A percentile compares a stretch with the other conserved stretches of the same genome.
These are phyloP conservation scores for Caenorhabditis drosophilae DNA, from an alignment of 2,888 invertebrate species.

Conservation along the genomic window DNA sequence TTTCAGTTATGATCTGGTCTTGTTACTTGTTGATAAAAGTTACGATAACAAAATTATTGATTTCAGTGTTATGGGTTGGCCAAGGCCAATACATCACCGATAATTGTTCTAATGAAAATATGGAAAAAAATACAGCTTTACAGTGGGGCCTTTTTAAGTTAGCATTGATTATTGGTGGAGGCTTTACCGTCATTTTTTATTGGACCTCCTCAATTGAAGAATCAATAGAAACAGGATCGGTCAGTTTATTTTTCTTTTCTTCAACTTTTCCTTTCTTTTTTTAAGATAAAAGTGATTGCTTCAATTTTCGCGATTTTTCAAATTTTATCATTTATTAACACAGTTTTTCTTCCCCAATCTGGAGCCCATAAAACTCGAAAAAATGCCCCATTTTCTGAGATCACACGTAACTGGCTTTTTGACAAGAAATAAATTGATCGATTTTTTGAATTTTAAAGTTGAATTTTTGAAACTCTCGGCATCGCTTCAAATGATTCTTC, in stretches of 20 bases:
- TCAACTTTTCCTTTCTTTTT: too few species aligned
- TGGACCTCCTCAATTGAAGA: slow-evolving; percentile 1
- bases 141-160: slow-evolving; percentile 28
- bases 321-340: slow-evolving; percentile 7
- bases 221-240: not conserved
- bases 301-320: slow-evolving; percentile 3
- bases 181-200: slow-evolving; percentile 11
- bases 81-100: slow-evolving; percentile 28
- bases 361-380: too few species aligned
- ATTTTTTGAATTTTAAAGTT: too few species aligned
- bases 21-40: too few species aligned
- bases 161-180: slow-evolving; percentile 16
- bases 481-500: slow-evolving; percentile 14
- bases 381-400: too few species aligned
- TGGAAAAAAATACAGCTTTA: slow-evolving; percentile 17
- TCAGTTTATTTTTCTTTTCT: not conserved
- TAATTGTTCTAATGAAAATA: slow-evolving; percentile 11
- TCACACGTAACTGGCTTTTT: too few species aligned
- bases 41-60: too few species aligned
- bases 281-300: slow-evolving; percentile 7
- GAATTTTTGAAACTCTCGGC: slow-evolving; percentile 17
- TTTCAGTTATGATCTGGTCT: too few species aligned
- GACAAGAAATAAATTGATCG: too few species aligned
- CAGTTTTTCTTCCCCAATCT: slow-evolving; percentile 1
- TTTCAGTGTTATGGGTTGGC: slow-evolving; percentile 29